Percentiles rank a stretch among this genome's conserved stretches.
These are phyloP conservation scores for Dolomedes plantarius DNA, from an alignment of 2,888 invertebrate species.

Conservation along the genomic window DNA sequence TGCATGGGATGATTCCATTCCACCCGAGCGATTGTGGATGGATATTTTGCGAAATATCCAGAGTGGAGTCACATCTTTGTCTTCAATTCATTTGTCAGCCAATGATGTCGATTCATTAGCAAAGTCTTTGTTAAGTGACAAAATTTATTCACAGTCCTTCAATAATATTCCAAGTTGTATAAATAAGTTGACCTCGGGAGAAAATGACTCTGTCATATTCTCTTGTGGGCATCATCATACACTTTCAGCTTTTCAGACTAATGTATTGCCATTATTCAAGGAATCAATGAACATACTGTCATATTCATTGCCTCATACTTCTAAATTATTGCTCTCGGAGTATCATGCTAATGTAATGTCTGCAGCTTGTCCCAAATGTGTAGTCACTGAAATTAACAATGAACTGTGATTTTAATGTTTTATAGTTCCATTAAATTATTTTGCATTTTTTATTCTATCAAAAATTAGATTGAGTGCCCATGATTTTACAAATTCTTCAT, in stretches of 20 bases:
- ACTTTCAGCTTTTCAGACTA: conserved; percentile 45
- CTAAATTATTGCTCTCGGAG: conserved; percentile 52
- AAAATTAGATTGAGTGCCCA: too few relatives aligned
- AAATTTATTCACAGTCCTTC: conserved; percentile 43
- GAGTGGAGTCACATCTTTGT: conserved; percentile 44
- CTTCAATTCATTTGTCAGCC: conserved; percentile 44
- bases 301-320: conserved; percentile 52
- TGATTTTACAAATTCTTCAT: too few relatives aligned
- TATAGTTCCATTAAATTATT: conserved; percentile 12
- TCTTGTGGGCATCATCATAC: conserved; percentile 70
- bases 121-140: conserved; percentile 62
- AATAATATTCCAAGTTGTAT: conserved; percentile 23
- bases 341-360: conserved; percentile 58
- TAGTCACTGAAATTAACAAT: conserved; percentile 66
- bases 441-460: neutral
- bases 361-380: conserved; percentile 70
- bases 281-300: conserved; percentile 53
- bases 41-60: conserved; percentile 68
- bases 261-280: conserved; percentile 53
- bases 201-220: conserved; percentile 60
- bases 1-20: conserved; percentile 63
- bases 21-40: conserved; percentile 62
- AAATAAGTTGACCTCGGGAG: conserved; percentile 31
- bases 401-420: conserved; percentile 40
- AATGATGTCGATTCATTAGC: conserved; percentile 62